phyloP scores from a whole-genome alignment of 2,797 vertebrate genomes.

The Crocidura indochinensis region DNA sequence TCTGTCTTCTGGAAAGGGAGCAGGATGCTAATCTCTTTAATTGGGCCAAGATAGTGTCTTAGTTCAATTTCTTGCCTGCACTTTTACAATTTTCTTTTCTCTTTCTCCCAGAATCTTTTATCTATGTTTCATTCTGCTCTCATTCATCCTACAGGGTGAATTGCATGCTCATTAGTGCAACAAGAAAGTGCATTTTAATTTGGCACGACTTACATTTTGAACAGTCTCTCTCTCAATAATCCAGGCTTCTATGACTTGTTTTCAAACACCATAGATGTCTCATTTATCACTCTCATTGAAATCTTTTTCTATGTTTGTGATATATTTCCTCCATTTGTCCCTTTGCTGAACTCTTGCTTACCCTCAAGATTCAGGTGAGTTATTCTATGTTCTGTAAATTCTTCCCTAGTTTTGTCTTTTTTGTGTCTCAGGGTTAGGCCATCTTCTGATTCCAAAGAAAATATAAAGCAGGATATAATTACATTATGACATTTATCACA shows the following conservation, averaged over 20 bases:
- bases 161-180: background rate
- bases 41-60: background rate
- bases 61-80: background rate
- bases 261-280: background rate
- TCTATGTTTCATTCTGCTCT: background rate
- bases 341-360: slow-evolving; percentile 28
- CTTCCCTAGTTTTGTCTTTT: slow-evolving; percentile 13
- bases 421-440: background rate
- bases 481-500: slow-evolving; percentile 52
- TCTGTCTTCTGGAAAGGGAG: background rate
- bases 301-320: background rate
- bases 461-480: slow-evolving; percentile 45
- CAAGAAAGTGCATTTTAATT: slow-evolving; percentile 62
- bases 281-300: background rate
- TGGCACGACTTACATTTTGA: slow-evolving; percentile 2
- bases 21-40: background rate
- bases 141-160: background rate
- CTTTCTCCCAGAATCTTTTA: slow-evolving; percentile 28
- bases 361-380: slow-evolving; percentile 13
- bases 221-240: background rate
- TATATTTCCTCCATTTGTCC: slow-evolving; percentile 16
- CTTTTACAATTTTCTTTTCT: background rate
- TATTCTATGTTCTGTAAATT: slow-evolving; percentile 6
- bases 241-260: background rate
- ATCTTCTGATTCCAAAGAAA: slow-evolving; percentile 15